Evolutionary conservation across 2,113 vertebrate genomes (phyloP).

Genomic region (Podarcis raffonei): DNA sequence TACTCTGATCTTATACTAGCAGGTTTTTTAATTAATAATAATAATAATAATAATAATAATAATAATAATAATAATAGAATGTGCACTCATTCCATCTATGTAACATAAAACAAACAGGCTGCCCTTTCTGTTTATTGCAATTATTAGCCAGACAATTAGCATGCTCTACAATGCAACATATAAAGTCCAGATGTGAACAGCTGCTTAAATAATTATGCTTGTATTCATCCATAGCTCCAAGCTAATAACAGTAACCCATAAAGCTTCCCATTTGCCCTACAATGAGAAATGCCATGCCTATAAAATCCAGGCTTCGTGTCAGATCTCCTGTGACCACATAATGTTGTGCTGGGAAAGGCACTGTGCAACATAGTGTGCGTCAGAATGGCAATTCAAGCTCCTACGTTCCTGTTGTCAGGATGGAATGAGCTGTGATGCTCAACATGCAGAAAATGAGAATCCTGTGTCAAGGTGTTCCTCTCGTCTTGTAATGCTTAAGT

Average conservation of each 20-base stretch:
- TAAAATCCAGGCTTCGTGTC: constrained; percentile 13
- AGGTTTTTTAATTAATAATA: neutral
- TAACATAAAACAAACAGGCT: constrained; percentile 14
- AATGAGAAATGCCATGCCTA: neutral
- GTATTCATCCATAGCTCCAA: neutral
- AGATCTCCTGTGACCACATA: neutral
- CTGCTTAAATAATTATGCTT: constrained; percentile 6
- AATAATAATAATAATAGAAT: neutral
- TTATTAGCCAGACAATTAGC: constrained; percentile 10
- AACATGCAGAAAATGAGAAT: neutral
- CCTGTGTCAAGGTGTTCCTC: neutral
- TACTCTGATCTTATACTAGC: too few species aligned
- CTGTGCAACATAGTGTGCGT: neutral
- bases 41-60: too few species aligned
- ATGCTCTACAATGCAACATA: neutral
- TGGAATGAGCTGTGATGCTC: neutral
- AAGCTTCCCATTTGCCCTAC: neutral
- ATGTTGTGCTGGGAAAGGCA: neutral
- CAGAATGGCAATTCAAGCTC: neutral
- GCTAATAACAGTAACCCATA: neutral
- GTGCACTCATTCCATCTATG: neutral
- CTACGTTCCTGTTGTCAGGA: neutral
- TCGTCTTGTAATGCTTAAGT: neutral
- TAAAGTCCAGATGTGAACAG: neutral
- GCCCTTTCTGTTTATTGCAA: constrained; percentile 13